phyloP scores from a whole-genome alignment of 1,140 invertebrate genomes.

The Drosophila funebris region DNA sequence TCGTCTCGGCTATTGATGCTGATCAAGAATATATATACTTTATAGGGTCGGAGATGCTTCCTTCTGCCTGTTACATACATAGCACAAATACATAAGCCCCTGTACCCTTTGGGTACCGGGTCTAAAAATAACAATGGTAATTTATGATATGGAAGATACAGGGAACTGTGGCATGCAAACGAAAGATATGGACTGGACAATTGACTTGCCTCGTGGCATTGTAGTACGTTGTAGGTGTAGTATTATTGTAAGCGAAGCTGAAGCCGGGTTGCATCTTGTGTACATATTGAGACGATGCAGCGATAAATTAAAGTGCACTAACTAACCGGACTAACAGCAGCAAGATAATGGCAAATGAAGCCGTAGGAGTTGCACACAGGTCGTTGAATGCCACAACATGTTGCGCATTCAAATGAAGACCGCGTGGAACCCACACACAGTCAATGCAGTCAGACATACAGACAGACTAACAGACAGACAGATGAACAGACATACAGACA shows the following conservation, averaged over 20 bases:
- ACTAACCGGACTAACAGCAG: conserved; percentile 59
- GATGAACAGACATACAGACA: background rate
- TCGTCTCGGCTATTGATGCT: no score
- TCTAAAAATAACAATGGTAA: conserved; percentile 37
- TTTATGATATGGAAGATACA: conserved; percentile 55
- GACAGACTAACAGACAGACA: conserved; percentile 13
- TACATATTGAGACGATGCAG: conserved; percentile 34
- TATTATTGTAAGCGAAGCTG: background rate
- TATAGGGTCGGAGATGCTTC: no score
- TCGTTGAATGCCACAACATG: conserved; percentile 34
- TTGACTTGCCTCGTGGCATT: conserved; percentile 77
- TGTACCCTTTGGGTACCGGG: no score
- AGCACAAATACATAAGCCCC: no score
- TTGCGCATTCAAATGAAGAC: conserved; percentile 65
- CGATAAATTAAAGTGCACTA: conserved; percentile 75
- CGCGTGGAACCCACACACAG: conserved; percentile 25
- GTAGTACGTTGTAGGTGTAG: conserved; percentile 33
- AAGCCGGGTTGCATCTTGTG: conserved; percentile 1
- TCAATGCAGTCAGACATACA: conserved; percentile 14
- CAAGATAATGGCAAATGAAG: conserved; percentile 76
- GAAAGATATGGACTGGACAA: conserved; percentile 49
- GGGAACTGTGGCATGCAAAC: background rate
- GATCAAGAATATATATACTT: no score
- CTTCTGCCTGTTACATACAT: no score
- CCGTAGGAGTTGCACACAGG: conserved; percentile 56